Percentiles rank a stretch among this genome's conserved stretches.
Evolutionary conservation across 2,888 invertebrate species (phyloP).

Genomic region (Elegia similella): DNA sequence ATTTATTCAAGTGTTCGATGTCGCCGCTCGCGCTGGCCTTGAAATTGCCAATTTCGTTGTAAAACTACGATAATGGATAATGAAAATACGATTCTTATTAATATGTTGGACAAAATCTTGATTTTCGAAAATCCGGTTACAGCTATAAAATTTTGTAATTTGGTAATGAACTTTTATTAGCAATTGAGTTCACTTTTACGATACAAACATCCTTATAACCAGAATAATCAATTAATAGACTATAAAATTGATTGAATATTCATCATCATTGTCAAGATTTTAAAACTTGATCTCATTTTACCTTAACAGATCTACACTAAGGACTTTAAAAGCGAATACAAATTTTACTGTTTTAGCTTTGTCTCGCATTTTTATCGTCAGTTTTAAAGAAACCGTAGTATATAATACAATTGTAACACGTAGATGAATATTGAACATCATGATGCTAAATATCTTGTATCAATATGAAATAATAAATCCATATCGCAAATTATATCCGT

Average conservation of each 20-base stretch:
- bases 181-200: background rate
- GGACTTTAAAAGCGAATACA: too few species aligned
- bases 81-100: background rate
- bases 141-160: too few species aligned
- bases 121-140: background rate
- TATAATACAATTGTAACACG: too few species aligned
- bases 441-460: too few species aligned
- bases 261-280: background rate
- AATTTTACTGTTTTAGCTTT: too few species aligned
- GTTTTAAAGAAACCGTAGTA: background rate
- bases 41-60: slow-evolving; percentile 21
- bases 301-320: too few species aligned
- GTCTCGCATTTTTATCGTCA: too few species aligned
- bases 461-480: too few species aligned
- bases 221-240: background rate
- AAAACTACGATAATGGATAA: slow-evolving; percentile 17
- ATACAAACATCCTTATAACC: background rate
- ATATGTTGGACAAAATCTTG: background rate
- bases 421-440: too few species aligned
- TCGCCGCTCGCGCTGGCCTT: slow-evolving; percentile 19
- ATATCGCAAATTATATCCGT: too few species aligned
- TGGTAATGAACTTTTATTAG: background rate
- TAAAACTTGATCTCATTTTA: background rate
- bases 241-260: background rate
- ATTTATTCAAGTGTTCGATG: slow-evolving; percentile 24